Evolutionary conservation across 1,140 invertebrate genomes (phyloP).

Genomic region (Leptonema lineaticorne): DNA sequence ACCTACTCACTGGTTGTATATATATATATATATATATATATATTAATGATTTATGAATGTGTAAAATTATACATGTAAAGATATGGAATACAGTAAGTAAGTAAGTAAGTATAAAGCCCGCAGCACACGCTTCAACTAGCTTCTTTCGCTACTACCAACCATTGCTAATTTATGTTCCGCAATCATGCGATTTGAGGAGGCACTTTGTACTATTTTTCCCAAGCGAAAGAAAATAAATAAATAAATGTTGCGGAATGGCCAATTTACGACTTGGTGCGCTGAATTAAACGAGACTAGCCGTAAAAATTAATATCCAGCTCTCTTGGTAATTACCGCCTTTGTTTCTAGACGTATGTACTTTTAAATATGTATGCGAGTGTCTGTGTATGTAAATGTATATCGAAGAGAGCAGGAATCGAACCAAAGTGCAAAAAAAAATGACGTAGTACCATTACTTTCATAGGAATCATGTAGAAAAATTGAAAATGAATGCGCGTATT

Average conservation of each 20-base stretch:
- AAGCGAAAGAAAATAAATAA: conserved; percentile 37
- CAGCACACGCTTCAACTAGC: conserved; percentile 21
- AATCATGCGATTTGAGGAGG: conserved; percentile 37
- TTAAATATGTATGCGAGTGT: too few relatives aligned
- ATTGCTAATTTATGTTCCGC: conserved; percentile 38
- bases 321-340: conserved; percentile 34
- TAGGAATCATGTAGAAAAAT: too few relatives aligned
- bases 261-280: conserved; percentile 37
- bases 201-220: conserved; percentile 26
- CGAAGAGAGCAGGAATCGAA: too few relatives aligned
- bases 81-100: too few relatives aligned
- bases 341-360: conserved; percentile 3
- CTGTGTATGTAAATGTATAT: too few relatives aligned
- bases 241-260: conserved; percentile 34
- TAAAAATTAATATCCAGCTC: conserved; percentile 38
- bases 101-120: conserved; percentile 10
- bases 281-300: conserved; percentile 39
- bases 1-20: not conserved
- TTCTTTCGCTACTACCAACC: conserved; percentile 20
- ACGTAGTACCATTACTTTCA: too few relatives aligned
- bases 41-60: too few relatives aligned
- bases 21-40: not conserved
- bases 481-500: too few relatives aligned
- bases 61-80: not conserved
- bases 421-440: too few relatives aligned